Evolutionary conservation across 1,140 invertebrate genomes (phyloP), one percentile per base, ranked within the genome.

Genomic region (Aphelenchoides besseyi): DNA sequence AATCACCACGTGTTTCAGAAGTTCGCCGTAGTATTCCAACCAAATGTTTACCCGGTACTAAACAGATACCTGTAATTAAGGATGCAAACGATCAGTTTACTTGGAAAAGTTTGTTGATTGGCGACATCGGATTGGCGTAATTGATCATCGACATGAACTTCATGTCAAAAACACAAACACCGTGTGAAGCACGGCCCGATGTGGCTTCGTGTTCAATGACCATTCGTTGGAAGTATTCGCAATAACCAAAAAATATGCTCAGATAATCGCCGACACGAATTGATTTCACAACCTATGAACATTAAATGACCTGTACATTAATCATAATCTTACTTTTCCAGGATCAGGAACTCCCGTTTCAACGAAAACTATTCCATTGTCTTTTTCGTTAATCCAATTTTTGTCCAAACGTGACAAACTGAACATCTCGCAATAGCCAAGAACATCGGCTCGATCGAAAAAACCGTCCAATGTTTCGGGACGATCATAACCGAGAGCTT

Each of bases 141-240:
- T 72, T 64, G 29, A 78, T n/a, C 68, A 61, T 61, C 8, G 9
- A 30, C 55, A 55, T 77, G 23, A 78, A 59, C 41, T 75, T 62
- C 77, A 79, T 79, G 59, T 78, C 77, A 41, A 78, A 78, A 37
- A 78, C 79, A 57, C 78, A 79, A 28, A 78, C 63, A 28, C 73
- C 77, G 68, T 77, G 62, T 32, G 77, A 78, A 28, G 29, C 36
- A 48, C 69, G 61, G 3, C 77, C 77, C 28, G 68, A 62, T 52
- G 66, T 64, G 30, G 37, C 26, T 69, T 78, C 77, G 26, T 74
- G 70, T 35, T 75, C 62, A 9, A 78, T 32, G n/a, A 78, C 67
- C 30, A 78, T 52, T 30, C 54, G 62, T 79, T 78, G 70, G 57
- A 76, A 79, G 35, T 79, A 78, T 61, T 78, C 77, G 63, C 77